These are phyloP conservation scores for Mugil cephalus DNA, from an alignment of 2,113 vertebrate species.

Conservation along the genomic window DNA sequence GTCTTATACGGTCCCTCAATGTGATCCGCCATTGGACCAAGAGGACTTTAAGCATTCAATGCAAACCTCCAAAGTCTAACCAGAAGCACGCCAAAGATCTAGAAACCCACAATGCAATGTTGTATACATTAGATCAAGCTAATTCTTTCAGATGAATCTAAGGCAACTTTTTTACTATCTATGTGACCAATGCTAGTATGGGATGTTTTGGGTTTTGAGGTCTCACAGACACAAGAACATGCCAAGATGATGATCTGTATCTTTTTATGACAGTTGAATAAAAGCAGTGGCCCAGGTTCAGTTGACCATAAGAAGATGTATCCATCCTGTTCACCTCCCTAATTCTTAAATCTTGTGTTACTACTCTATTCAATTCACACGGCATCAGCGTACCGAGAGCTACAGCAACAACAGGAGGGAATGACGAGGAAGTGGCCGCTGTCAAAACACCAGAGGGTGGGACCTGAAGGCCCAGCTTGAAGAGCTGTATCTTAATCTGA, in stretches of 20 bases:
- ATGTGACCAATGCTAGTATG: no score
- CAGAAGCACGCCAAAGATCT: no score
- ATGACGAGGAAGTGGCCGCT: slow-evolving; percentile 21
- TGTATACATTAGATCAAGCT: neutral
- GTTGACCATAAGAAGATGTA: slow-evolving; percentile 4
- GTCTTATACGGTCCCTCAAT: neutral
- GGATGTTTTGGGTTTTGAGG: neutral
- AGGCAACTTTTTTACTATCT: neutral
- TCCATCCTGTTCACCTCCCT: neutral
- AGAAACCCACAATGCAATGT: no score
- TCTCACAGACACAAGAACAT: neutral
- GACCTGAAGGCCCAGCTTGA: slow-evolving; percentile 21
- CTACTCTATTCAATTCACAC: slow-evolving; percentile 5
- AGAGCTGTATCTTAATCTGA: slow-evolving; percentile 51
- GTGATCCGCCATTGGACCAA: neutral
- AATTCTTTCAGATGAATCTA: neutral
- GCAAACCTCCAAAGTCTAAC: neutral
- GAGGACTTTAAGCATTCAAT: no score
- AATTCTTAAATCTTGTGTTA: neutral
- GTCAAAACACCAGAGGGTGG: slow-evolving; percentile 40
- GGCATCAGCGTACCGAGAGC: slow-evolving; percentile 9
- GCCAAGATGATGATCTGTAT: no score
- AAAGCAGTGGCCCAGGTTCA: neutral
- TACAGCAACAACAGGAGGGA: slow-evolving; percentile 8
- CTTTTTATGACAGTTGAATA: no score